Base-by-base conservation (phyloP, 2,888 invertebrate genomes). In the Ceraclea dissimilis region DNA sequence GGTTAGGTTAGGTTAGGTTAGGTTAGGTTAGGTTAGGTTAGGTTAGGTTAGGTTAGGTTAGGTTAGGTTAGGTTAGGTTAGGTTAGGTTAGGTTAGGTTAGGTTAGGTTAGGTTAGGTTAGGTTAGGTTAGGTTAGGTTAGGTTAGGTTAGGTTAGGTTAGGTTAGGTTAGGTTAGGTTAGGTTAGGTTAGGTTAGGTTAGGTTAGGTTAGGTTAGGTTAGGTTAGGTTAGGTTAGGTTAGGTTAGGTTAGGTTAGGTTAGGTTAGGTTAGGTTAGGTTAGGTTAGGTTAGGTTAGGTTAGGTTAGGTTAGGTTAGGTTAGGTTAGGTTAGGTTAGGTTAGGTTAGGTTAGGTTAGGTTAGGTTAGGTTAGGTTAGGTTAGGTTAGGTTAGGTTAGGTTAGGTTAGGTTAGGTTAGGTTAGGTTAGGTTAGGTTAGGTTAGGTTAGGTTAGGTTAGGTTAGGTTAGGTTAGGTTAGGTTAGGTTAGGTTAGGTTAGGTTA, bases 181-280 rank as follows among this genome's bases (percentile, higher is more conserved):
- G 46, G 46, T 46, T 46, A 46, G 46, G 46, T 46, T 46, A 46
- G 46, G 46, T 46, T 46, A 46, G 46, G 46, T 46, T 46, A 46
- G 46, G 46, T 46, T 46, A 46, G 46, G 46, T 46, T 46, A 46
- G 46, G 46, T 46, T 46, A 46, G 46, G 46, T 46, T 46, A 46
- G 46, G 46, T 46, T 46, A 46, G 46, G 46, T 46, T 46, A 46
- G 46, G 46, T 46, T 46, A 46, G 46, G 46, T 46, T 46, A 46
- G 46, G 46, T 46, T 46, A 46, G 46, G 46, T 46, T 46, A 46
- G 46, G 46, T 46, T 46, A 51, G 51, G 51, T 51, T 51, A 51
- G 51, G 51, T 51, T 51, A 51, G 49, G 49, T 49, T 49, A 49
- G 49, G 49, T 49, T 49, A 49, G 49, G 49, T 49, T 49, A 49